Conservation (phyloP, 2,888 invertebrate genomes). For the Empis livida region DNA sequence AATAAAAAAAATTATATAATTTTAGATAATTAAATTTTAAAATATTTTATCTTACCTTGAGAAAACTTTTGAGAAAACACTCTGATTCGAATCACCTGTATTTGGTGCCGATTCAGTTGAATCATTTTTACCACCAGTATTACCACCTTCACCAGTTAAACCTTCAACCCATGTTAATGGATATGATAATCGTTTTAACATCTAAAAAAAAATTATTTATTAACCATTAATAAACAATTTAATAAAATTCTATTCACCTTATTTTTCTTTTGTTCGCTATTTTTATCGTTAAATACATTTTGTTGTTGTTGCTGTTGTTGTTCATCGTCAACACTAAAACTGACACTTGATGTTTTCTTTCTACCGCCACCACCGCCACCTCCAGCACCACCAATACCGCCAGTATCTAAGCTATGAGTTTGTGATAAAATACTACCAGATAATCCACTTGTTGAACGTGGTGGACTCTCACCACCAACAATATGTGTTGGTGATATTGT, state of each 20-base stretch:
- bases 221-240: not conserved
- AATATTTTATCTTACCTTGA: constrained; percentile 51
- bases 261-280: constrained; percentile 10
- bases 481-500: constrained; percentile 61
- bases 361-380: constrained; percentile 41
- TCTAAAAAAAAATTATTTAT: constrained; percentile 40
- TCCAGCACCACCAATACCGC: constrained; percentile 31
- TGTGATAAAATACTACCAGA: constrained; percentile 27
- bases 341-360: constrained; percentile 59
- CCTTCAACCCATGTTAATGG: constrained; percentile 88
- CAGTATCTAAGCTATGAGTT: constrained; percentile 26
- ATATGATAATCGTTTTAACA: constrained; percentile 83
- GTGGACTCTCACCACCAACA: constrained; percentile 44
- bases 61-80: constrained; percentile 83
- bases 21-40: not conserved
- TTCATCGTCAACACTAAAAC: constrained; percentile 51
- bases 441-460: constrained; percentile 14
- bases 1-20: not conserved
- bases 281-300: not conserved
- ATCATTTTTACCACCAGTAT: constrained; percentile 26
- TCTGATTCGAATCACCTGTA: constrained; percentile 45
- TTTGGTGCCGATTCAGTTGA: constrained; percentile 35
- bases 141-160: constrained; percentile 60
- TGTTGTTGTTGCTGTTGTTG: constrained; percentile 21
- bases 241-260: constrained; percentile 5